A percentile compares a stretch with the other conserved stretches of the same genome.
Evolutionary conservation across 2,888 invertebrate genomes (phyloP).

Genomic region (Liodrosophila aerea): DNA sequence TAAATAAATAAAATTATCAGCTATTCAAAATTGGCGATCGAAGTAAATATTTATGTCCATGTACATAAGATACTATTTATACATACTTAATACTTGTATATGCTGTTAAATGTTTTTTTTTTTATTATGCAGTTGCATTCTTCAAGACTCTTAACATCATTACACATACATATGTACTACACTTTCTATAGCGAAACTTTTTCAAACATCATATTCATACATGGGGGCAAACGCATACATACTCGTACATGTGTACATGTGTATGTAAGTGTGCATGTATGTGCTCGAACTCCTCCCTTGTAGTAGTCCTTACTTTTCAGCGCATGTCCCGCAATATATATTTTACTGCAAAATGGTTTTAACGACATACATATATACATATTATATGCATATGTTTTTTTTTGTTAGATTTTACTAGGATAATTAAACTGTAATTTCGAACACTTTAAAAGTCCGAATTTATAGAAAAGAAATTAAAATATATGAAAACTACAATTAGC

Average conservation of each 20-base stretch:
- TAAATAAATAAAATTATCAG: conserved; percentile 22
- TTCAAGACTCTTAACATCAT: conserved; percentile 57
- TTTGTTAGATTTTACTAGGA: conserved; percentile 68
- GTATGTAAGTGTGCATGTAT: conserved; percentile 21
- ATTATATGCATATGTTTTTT: conserved; percentile 34
- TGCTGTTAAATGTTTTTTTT: conserved; percentile 53
- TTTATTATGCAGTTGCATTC: conserved; percentile 70
- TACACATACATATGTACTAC: conserved; percentile 15
- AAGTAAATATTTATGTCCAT: conserved; percentile 13
- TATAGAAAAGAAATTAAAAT: conserved; percentile 54
- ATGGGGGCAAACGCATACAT: conserved; percentile 8
- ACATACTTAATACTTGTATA: conserved; percentile 24
- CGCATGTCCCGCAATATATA: conserved; percentile 43
- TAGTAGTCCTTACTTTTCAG: conserved; percentile 32
- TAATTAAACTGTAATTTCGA: conserved; percentile 70
- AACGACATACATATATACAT: conserved; percentile 23
- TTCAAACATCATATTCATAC: no score
- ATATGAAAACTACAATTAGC: conserved; percentile 48
- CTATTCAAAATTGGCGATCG: conserved; percentile 14
- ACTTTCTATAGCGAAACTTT: conserved; percentile 23
- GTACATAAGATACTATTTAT: conserved; percentile 4
- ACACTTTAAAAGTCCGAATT: conserved; percentile 79
- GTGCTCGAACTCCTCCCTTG: neutral
- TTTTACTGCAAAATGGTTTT: conserved; percentile 39
- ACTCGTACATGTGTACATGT: conserved; percentile 16